Base-by-base conservation (phyloP, 1,140 invertebrate genomes). In the Drosophila suzukii region DNA sequence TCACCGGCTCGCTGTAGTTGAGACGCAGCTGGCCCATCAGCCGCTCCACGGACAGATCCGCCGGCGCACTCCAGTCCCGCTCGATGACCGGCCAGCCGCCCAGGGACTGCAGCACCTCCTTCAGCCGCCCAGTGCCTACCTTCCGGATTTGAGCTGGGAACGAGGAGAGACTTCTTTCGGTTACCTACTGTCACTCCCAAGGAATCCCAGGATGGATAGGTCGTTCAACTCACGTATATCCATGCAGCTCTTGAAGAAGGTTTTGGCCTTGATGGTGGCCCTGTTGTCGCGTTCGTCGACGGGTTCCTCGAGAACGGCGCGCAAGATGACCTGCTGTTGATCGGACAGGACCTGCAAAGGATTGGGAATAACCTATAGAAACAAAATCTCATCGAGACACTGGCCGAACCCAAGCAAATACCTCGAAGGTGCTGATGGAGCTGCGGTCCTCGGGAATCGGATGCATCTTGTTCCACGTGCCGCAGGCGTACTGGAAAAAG, bases 401-500 rank as follows among this genome's bases (percentile, higher is more conserved):
- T 2, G 27, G 13, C 13, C 13, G 6, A 17, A 0, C n/a, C 15
- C 8, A 4, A 17, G 7, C 6, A 44, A 20, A 1, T 20, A 94
- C 94, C 93, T 98, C 97, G 88, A 98, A 98, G 0, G 97, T 98
- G 81, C 96, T 97, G 54, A 97, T 97, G 15, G 96, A 97, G 72
- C 97, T 95, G 75, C 95, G 94, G 86, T 98, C 97, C 85, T 98
- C 97, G 0, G 97, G 97, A 79, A 98, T 98, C 4, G 97, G 94
- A 93, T 98, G 96, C 61, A 96, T 94, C 80, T 95, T 96, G 91
- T 98, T 98, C 97, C 97, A 98, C 2, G 96, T 95, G 1, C 97
- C 97, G 83, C 97, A 98, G 1, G 97, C 97, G 86, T 95, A 98
- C 92, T 97, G 96, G 93, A 97, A 98, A 93, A 98, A 98, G 91